Evolutionary conservation across 2,888 invertebrate genomes (phyloP), one percentile per base, ranked within the genome.

Genomic region (Dicyrtomina minuta): DNA sequence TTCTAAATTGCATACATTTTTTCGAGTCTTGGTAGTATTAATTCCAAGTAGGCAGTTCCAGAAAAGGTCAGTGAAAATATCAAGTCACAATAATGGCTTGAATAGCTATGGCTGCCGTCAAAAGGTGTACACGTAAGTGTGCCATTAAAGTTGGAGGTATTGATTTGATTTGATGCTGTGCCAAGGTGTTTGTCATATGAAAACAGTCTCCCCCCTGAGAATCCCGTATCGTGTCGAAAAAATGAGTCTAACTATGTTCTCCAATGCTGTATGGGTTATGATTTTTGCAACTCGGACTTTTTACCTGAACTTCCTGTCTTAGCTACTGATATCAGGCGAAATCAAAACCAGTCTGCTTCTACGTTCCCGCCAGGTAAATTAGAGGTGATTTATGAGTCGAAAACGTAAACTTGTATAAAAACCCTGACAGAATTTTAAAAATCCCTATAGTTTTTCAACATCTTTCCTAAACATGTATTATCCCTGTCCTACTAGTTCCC

Each of bases 191-290:
- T 85, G 79, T 80, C 83, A 78, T 83, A 82, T 82, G 79, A 79
- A 73, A 79, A 82, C 71, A 84, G 84, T 85, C 86, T 88, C 80
- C 88, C 88, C 78, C 87, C 87, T 79, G 88, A 87, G 82, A 82
- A 83, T 78, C 85, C 87, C 59, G 80, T 80, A 76, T 81, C 80
- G 82, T 87, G 87, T 82, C 78, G 80, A 79, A 74, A 75, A 78
- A 81, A 81, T 75, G 81, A 82, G 75, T 77, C 80, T 72, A 75
- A 81, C 80, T 79, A 77, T 76, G 80, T 81, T 74, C 81, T 80
- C 76, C 79, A 79, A 72, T 85, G 86, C 82, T 88, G 88, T 83
- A 82, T 84, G 79, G 81, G 84, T 80, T 82, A 81, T 81, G 85
- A 87, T 82, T 83, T 83, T 82, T 88, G 88, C 84, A 88, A 87